Conservation (phyloP, 2,888 invertebrate genomes). For the Shargacucullia verbasci region DNA sequence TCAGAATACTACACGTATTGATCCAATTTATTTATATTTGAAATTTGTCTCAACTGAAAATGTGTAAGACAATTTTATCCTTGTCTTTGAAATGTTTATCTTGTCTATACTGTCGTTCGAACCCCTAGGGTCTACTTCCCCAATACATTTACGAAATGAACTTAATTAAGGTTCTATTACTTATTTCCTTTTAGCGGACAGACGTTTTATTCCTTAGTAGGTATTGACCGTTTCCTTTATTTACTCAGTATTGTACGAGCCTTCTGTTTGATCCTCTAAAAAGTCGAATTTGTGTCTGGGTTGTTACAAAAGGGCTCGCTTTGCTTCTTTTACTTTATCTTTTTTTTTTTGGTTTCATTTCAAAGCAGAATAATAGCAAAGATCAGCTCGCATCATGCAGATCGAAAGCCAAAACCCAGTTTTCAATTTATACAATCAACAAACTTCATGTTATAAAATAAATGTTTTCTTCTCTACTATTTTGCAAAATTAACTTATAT, state of each 20-base stretch:
- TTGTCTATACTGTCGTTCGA: slow-evolving; percentile 39
- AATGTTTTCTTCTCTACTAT: slow-evolving; percentile 6
- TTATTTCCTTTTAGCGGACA: slow-evolving; percentile 45
- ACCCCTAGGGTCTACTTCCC: slow-evolving; percentile 40
- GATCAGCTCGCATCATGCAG: too few relatives aligned
- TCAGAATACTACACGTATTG: slow-evolving; percentile 3
- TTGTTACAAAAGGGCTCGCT: too few relatives aligned
- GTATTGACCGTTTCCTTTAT: slow-evolving; percentile 25
- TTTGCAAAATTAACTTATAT: slow-evolving; percentile 29
- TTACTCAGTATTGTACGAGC: slow-evolving; percentile 12
- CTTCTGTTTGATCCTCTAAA: neutral
- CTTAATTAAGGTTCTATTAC: slow-evolving; percentile 58
- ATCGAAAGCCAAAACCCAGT: too few relatives aligned
- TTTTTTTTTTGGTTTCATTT: too few relatives aligned
- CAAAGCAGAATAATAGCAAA: too few relatives aligned
- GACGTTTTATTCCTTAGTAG: slow-evolving; percentile 31
- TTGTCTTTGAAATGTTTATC: slow-evolving; percentile 29
- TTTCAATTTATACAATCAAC: too few relatives aligned
- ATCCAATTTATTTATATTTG: slow-evolving; percentile 40
- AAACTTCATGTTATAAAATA: too few relatives aligned
- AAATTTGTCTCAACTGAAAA: slow-evolving; percentile 35
- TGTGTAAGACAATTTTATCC: slow-evolving; percentile 36
- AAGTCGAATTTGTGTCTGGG: neutral
- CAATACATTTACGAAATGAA: slow-evolving; percentile 58
- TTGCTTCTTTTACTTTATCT: too few relatives aligned